These are phyloP conservation scores for Anguilla obscura DNA, from an alignment of 2,797 vertebrate genomes.

Conservation along the genomic window DNA sequence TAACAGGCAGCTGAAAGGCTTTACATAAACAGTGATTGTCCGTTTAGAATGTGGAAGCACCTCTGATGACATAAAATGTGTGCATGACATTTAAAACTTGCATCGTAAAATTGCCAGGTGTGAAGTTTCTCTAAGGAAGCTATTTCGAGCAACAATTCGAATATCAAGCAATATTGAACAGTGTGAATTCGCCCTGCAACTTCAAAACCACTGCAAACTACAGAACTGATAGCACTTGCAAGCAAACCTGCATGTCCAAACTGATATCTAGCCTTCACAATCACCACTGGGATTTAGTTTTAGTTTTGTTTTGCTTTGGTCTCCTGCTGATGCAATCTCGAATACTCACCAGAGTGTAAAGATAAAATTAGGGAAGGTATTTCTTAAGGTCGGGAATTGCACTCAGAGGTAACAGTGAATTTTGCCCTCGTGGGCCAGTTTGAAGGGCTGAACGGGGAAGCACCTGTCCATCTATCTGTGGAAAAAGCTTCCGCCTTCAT, in stretches of 20 bases:
- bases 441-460: not conserved
- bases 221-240: not conserved
- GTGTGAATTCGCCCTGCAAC: not conserved
- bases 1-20: not conserved
- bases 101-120: not conserved
- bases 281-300: not conserved
- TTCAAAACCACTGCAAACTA: not conserved
- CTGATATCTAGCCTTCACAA: not conserved
- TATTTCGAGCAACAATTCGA: not conserved
- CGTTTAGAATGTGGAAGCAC: not conserved
- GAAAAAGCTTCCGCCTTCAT: not conserved
- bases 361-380: not conserved
- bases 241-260: not conserved
- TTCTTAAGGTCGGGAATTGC: conserved; percentile 1
- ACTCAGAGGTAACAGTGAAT: not conserved
- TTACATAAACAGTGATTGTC: not conserved
- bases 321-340: not conserved
- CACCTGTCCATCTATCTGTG: not conserved
- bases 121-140: not conserved
- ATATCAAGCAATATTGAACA: not conserved
- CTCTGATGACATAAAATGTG: not conserved
- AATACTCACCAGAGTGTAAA: conserved; percentile 1
- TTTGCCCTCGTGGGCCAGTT: not conserved
- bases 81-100: not conserved
- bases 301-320: not conserved